Evolutionary conservation across 2,797 vertebrate genomes (phyloP), one percentile per base, ranked within the genome.

Genomic region (Betta splendens): DNA sequence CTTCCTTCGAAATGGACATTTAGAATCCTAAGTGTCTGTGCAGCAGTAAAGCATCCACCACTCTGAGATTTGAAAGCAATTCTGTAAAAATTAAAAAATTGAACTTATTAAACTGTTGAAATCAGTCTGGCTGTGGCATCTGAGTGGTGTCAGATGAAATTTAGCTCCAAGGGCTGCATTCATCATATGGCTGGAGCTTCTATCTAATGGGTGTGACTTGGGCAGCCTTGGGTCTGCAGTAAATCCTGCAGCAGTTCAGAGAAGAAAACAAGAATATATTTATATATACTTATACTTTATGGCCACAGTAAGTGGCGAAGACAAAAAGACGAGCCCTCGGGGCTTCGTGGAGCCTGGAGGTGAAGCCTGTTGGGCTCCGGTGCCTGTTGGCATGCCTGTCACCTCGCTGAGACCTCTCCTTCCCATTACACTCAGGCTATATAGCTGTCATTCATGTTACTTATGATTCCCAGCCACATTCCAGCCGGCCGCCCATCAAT

Each of bases 391-490:
- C 77, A 67, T 62, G 71, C 79, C 75, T 72, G 81, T 88, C 85
- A 85, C 64, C 58, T 51, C 31, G 78, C 78, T 52, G 74, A 80
- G 87, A 69, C 73, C 76, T 73, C 80, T 84, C 75, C 81, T 83
- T 80, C 58, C 77, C 84, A 86, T 87, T 84, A 79, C 67, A 72
- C 62, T 50, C 59, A 2, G 59, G 71, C 77, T 63, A 71, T 80
- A 84, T 81, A 80, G 77, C 69, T 78, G 88, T 79, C 85, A 72
- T 73, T 83, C 76, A 77, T 50, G 32, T 81, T 72, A 69, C 60
- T 78, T 80, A 86, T 62, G 61, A 62, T 73, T 80, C 65, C 64
- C 77, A 48, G 65, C 80, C 67, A 56, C 21, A 64, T 78, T 69
- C 56, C 21, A 33, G 31, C 59, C 64, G 67, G 64, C 65, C 23